Evolutionary conservation across 1,140 invertebrate genomes (phyloP), one percentile per base, ranked within the genome.

Genomic region (Dendrolimus punctatus): DNA sequence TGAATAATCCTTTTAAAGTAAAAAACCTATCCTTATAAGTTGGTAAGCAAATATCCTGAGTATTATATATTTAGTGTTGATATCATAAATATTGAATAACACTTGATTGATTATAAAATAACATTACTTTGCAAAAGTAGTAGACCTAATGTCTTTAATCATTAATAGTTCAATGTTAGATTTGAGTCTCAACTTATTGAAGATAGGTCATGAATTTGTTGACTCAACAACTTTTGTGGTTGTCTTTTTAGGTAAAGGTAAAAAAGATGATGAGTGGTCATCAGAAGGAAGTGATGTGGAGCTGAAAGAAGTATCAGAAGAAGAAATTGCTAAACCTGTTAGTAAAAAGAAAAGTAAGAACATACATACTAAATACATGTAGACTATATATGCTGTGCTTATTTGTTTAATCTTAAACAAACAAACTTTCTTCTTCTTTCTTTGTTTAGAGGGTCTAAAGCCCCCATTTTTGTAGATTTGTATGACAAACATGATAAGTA

Each of bases 261-360:
- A 88, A 49, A 88, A 88, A 62, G 76, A 80, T 73, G 87, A 88
- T 70, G 82, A 88, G 56, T 88, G 85, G 87, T 87, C 85, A 39
- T 88, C 87, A 69, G 83, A 86, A 57, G 85, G 81, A 9, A 80
- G 80, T 56, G 79, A 87, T 65, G 65, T 87, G 44, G 85, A 88
- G 56, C 49, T 87, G 5, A 76, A 88, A 61, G 73, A 84, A 57
- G 65, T 62, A 4, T 85, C 83, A 40, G 79, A 80, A 49, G 81
- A 87, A 53, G 86, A 88, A 66, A 56, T 76, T 52, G 71, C 62
- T 5, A 77, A 78, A 63, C 73, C 76, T 54, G 74, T 76, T 39
- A 61, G 55, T 52, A 87, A 82, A 73, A 86, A 78, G 60, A 87
- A 79, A 76, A 66, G 76, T 84, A 60, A 66, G 68, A 73, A 40